phyloP scores from a whole-genome alignment of 2,113 vertebrate genomes.

The Sturnus vulgaris region DNA sequence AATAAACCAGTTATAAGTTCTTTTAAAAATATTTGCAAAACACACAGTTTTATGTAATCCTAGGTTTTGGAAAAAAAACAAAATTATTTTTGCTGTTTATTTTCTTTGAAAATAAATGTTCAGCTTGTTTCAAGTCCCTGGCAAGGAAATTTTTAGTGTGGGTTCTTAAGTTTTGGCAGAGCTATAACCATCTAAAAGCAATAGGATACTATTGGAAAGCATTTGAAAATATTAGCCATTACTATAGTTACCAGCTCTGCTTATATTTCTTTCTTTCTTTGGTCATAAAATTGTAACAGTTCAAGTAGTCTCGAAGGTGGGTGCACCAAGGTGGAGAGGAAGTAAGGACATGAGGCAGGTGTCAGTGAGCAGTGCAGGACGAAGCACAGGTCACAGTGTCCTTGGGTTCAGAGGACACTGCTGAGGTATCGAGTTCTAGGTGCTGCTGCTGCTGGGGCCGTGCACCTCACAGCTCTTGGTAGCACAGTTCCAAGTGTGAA shows the following conservation, averaged over 20 bases:
- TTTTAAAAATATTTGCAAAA: not conserved
- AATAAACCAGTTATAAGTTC: not conserved
- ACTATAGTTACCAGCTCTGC: conserved; percentile 14
- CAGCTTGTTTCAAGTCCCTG: not conserved
- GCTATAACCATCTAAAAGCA: not conserved
- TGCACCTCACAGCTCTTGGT: not conserved
- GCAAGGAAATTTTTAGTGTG: not conserved
- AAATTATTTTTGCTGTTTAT: not conserved
- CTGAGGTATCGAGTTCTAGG: fast-evolving
- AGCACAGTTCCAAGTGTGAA: not conserved
- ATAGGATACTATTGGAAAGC: not conserved
- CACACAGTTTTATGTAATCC: not conserved
- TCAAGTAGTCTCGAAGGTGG: not conserved
- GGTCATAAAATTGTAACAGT: not conserved
- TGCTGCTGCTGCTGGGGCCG: not conserved
- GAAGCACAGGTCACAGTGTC: no score
- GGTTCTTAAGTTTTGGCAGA: conserved; percentile 10
- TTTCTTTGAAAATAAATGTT: not conserved
- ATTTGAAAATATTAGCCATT: conserved; percentile 33
- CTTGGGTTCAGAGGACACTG: not conserved
- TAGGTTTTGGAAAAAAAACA: not conserved
- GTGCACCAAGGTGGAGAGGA: not conserved
- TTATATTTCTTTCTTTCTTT: not conserved
- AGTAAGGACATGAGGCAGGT: fast-evolving
- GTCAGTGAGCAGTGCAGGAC: not conserved